Evolutionary conservation across 2,888 invertebrate species (phyloP).

Genomic region (Pocota personata): DNA sequence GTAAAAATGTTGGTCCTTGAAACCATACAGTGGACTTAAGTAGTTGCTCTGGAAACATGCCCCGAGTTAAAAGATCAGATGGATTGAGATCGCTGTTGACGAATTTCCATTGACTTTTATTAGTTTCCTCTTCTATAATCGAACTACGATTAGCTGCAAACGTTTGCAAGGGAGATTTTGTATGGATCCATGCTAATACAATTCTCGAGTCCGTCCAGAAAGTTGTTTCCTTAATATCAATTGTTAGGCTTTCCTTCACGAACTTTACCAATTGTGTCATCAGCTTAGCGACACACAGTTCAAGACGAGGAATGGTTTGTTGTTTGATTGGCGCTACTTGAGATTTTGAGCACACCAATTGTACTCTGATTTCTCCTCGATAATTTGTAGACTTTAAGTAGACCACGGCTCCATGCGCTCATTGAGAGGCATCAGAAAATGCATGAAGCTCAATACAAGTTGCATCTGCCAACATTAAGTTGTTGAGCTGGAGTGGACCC

Average conservation of each 20-base stretch:
- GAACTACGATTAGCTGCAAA: neutral
- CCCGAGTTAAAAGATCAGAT: too few relatives aligned
- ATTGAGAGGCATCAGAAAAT: neutral
- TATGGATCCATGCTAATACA: neutral
- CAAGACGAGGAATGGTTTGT: neutral
- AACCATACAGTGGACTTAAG: too few relatives aligned
- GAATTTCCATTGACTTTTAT: too few relatives aligned
- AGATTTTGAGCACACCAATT: too few relatives aligned
- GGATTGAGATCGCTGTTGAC: too few relatives aligned
- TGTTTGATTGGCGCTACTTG: too few relatives aligned
- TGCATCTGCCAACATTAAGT: neutral
- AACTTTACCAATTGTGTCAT: neutral
- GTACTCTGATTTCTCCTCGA: neutral
- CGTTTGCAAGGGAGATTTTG: neutral
- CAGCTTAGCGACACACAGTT: neutral
- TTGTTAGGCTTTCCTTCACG: neutral
- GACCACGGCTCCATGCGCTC: neutral
- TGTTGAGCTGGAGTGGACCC: neutral
- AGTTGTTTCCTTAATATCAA: neutral
- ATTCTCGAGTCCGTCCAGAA: neutral
- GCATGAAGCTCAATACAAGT: neutral
- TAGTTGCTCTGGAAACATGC: too few relatives aligned
- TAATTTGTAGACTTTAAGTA: neutral
- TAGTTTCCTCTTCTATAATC: neutral
- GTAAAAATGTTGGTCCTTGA: too few relatives aligned